Evolutionary conservation across 2,113 vertebrate species (phyloP).

Genomic region (Carassius carassius): DNA sequence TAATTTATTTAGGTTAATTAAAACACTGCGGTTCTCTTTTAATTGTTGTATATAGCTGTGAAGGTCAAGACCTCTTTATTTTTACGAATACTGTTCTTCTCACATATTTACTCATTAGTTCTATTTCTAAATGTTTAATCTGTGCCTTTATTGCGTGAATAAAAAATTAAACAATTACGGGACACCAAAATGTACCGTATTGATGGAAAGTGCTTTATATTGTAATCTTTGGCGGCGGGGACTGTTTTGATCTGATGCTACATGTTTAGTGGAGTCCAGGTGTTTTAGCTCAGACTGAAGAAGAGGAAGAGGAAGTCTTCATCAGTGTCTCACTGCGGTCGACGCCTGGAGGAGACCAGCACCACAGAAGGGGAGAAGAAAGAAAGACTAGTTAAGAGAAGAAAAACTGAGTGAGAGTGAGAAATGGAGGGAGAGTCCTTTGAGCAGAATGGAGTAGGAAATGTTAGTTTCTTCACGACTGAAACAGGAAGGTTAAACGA

Average conservation of each 20-base stretch:
- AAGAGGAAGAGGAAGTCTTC: slow-evolving; percentile 45
- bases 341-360: slow-evolving; percentile 66
- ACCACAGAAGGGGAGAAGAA: slow-evolving; percentile 54
- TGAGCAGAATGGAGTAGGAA: slow-evolving; percentile 31
- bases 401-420: slow-evolving; percentile 24
- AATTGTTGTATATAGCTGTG: neutral
- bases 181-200: neutral
- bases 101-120: neutral
- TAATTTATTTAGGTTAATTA: neutral
- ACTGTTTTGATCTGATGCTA: neutral
- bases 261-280: neutral
- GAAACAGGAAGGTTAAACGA: neutral
- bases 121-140: neutral
- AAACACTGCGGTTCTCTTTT: neutral
- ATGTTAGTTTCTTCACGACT: neutral
- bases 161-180: too few relatives aligned
- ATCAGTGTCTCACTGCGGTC: slow-evolving; percentile 67
- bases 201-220: slow-evolving; percentile 2
- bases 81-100: neutral
- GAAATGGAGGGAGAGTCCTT: neutral
- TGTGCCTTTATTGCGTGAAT: neutral
- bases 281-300: slow-evolving; percentile 51
- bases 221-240: neutral
- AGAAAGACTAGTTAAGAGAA: slow-evolving; percentile 49
- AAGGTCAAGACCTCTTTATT: neutral